Base-by-base conservation (phyloP, 2,888 invertebrate species). In the Serripes groenlandicus region DNA sequence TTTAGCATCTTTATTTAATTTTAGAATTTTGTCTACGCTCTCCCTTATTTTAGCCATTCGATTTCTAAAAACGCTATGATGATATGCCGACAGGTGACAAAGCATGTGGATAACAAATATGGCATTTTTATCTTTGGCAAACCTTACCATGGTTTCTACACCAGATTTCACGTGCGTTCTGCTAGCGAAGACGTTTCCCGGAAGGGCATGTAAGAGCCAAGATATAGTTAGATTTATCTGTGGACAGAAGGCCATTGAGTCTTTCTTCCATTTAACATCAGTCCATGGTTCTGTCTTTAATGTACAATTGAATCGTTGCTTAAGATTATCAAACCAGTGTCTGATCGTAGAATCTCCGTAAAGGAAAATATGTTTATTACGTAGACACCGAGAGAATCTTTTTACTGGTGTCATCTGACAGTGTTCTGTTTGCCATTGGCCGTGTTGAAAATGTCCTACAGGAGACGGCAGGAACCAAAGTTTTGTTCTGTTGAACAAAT, bases 281-380 rank as follows among this genome's bases (percentile, higher is more conserved):
- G 64, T 72, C 78, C 72, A 72, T n/a, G 28, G 1, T 32, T 72
- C 78, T 62, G 78, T 56, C 26, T 15, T 54, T n/a, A 37, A 64
- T 3, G 15, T 42, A 58, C 78, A 78, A 18, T 42, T 56, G 18
- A n/a, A 66, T 0, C 56, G 35, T 23, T 66, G 2, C 30, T 23
- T 3, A 11, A 78, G 21, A n/a, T 72, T 30, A 11, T 0, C n/a
- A 66, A 72, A 78, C 78, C 78, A 78, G 0, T 78, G 78, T 37
- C 78, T 34, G 0, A 56, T 26, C 3, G 78, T 78, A n/a, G 78
- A 78, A 30, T 78, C 78, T 9, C 78, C 78, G n/a, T 72, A 34
- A 21, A 78, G 37, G 9, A 66, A 37, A 21, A 78, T 11, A 7
- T 26, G 72, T 28, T 56, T 72, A 32, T 72, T 72, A 30, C 56